A percentile compares a stretch with the other conserved stretches of the same genome.
Conservation (phyloP, 2,113 vertebrate species). For the Shinisaurus crocodilurus region DNA sequence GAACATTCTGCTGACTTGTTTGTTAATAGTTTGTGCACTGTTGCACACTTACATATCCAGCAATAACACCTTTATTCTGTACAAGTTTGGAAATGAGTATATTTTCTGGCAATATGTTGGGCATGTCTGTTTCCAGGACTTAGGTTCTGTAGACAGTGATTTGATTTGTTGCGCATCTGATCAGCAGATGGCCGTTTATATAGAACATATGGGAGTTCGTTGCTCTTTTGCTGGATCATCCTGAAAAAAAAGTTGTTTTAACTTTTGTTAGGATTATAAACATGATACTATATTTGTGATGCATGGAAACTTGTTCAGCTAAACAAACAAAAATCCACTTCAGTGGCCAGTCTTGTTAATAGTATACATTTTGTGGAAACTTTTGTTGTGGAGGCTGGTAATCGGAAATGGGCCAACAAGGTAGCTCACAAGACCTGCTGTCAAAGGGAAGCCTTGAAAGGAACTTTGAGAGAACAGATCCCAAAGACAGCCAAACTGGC, state of each 20-base stretch:
- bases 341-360: neutral
- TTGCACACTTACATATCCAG: neutral
- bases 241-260: neutral
- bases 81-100: neutral
- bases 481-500: neutral
- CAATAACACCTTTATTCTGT: neutral
- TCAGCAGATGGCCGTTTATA: neutral
- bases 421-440: neutral
- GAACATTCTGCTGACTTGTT: neutral
- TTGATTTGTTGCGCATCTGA: neutral
- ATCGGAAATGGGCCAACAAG: neutral
- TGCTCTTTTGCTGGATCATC: neutral
- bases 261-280: neutral
- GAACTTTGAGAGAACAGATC: neutral
- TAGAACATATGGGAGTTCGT: neutral
- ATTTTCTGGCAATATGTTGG: neutral
- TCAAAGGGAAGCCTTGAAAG: neutral
- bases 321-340: neutral
- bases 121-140: neutral
- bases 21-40: constrained; percentile 1
- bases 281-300: neutral
- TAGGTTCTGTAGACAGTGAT: neutral
- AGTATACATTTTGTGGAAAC: neutral
- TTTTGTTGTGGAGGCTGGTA: neutral
- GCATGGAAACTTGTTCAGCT: neutral